These are phyloP conservation scores for Silurus meridionalis DNA, from an alignment of 2,113 vertebrate genomes.

Conservation along the genomic window DNA sequence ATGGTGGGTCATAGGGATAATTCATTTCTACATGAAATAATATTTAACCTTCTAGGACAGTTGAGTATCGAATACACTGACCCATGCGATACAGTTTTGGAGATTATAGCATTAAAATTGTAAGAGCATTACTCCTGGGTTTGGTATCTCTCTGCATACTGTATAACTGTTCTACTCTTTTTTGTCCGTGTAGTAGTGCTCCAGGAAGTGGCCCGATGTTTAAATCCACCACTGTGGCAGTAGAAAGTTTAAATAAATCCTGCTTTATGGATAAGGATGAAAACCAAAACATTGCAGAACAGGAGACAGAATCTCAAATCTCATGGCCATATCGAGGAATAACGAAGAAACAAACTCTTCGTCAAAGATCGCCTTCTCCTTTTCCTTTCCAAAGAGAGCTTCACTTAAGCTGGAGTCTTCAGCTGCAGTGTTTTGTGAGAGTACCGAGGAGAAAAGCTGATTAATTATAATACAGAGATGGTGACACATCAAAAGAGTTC, in stretches of 20 bases:
- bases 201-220: slow-evolving; percentile 90
- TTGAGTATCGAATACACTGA: too few species aligned
- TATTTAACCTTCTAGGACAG: not conserved
- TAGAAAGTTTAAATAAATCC: slow-evolving; percentile 67
- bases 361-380: slow-evolving; percentile 81
- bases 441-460: slow-evolving; percentile 72
- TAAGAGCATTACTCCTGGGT: not conserved
- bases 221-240: slow-evolving; percentile 86
- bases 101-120: not conserved
- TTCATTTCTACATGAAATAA: not conserved
- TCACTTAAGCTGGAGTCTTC: slow-evolving; percentile 82
- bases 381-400: slow-evolving; percentile 86
- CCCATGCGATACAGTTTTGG: not conserved
- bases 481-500: slow-evolving; percentile 73
- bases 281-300: slow-evolving; percentile 50
- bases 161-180: not conserved
- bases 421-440: slow-evolving; percentile 83
- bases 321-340: slow-evolving; percentile 55
- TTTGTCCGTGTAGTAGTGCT: slow-evolving; percentile 69
- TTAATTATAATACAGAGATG: slow-evolving; percentile 60
- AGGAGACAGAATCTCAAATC: slow-evolving; percentile 40
- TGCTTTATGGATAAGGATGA: slow-evolving; percentile 48
- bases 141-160: not conserved
- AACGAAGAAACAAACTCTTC: slow-evolving; percentile 66
- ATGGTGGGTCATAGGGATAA: slow-evolving; percentile 33